Conservation (phyloP, 2,113 vertebrate genomes). For the Eulemur macaco region DNA sequence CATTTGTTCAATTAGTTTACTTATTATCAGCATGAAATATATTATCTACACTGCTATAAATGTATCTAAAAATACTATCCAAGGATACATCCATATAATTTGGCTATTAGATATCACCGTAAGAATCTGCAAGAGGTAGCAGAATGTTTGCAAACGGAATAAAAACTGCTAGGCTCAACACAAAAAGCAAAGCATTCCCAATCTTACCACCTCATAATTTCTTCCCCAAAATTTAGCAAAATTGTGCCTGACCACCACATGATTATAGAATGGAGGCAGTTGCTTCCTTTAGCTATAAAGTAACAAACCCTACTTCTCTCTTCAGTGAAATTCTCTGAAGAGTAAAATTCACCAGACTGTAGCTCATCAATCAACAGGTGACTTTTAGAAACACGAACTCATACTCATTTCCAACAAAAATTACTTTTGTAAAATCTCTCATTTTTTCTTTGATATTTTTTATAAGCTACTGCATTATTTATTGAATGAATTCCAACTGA, state of each 20-base stretch:
- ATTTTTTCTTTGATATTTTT: conserved; percentile 81
- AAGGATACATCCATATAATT: conserved; percentile 6
- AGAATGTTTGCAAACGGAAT: conserved; percentile 15
- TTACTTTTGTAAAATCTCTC: conserved; percentile 70
- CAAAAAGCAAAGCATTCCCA: neutral
- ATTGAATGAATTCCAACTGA: conserved; percentile 82
- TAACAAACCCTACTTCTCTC: neutral
- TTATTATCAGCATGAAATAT: conserved; percentile 31
- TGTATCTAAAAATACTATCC: neutral
- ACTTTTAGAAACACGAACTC: conserved; percentile 23
- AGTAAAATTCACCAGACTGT: conserved; percentile 31
- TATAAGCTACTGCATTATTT: conserved; percentile 84
- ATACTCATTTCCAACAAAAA: neutral
- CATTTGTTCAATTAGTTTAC: neutral
- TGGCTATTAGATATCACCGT: neutral
- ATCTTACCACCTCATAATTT: neutral
- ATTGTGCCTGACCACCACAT: neutral
- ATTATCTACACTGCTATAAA: neutral
- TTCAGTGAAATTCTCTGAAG: conserved; percentile 19
- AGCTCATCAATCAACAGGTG: conserved; percentile 77
- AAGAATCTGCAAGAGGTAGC: neutral
- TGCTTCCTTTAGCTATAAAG: conserved; percentile 41
- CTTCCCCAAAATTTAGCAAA: conserved; percentile 33
- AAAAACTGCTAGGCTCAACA: neutral
- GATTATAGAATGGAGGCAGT: neutral